A percentile compares a stretch with the other conserved stretches of the same genome.
phyloP scores from a whole-genome alignment of 2,888 invertebrate species.

The Unio pictorum region DNA sequence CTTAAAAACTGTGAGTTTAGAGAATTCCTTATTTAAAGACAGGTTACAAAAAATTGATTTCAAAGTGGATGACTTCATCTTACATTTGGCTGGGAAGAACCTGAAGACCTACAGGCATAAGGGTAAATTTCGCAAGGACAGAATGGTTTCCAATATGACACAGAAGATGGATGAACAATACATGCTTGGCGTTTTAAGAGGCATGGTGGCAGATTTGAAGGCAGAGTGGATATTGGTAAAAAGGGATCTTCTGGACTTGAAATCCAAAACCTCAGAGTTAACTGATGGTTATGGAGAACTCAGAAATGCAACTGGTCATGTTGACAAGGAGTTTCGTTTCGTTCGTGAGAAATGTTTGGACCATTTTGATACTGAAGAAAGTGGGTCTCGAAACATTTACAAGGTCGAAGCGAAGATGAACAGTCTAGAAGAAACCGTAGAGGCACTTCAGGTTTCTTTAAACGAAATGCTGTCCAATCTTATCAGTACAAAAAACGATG shows the following conservation, averaged over 20 bases:
- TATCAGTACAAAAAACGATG: constrained; percentile 7
- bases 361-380: constrained; percentile 10
- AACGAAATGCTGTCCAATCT: constrained; percentile 17
- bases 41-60: constrained; percentile 22
- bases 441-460: constrained; percentile 11
- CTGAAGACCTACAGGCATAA: constrained; percentile 16
- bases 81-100: constrained; percentile 4
- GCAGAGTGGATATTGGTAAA: constrained; percentile 69
- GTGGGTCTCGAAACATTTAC: constrained; percentile 12
- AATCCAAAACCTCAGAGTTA: constrained; percentile 39
- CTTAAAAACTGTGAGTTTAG: constrained; percentile 17
- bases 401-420: constrained; percentile 24
- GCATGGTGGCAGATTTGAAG: constrained; percentile 64
- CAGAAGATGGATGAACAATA: constrained; percentile 17
- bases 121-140: constrained; percentile 20
- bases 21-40: constrained; percentile 14
- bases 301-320: constrained; percentile 32
- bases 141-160: constrained; percentile 6
- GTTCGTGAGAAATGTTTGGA: constrained; percentile 7
- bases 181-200: constrained; percentile 38
- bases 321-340: constrained; percentile 21
- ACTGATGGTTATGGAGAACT: constrained; percentile 32
- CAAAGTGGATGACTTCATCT: constrained; percentile 14
- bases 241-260: constrained; percentile 59
- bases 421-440: constrained; percentile 23